Conservation (phyloP, 2,113 vertebrate genomes). For the Struthio camelus region DNA sequence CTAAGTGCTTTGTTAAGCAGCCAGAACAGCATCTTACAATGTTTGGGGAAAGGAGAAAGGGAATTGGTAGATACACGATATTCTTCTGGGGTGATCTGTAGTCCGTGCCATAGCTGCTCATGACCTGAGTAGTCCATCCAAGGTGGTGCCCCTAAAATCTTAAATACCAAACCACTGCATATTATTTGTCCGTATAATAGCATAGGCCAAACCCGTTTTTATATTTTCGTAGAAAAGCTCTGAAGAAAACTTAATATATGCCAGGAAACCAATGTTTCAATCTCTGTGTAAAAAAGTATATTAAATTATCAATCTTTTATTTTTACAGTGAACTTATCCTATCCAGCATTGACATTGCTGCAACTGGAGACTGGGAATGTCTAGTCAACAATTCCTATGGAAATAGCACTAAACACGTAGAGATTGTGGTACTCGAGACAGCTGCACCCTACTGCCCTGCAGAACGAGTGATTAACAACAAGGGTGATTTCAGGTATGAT, state of each 20-base stretch:
- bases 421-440: conserved; percentile 89
- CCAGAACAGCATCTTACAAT: not conserved
- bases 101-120: not conserved
- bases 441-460: conserved; percentile 85
- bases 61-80: not conserved
- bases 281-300: not conserved
- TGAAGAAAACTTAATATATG: not conserved
- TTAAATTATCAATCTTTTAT: not conserved
- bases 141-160: not conserved
- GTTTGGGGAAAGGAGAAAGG: not conserved
- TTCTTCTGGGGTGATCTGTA: not conserved
- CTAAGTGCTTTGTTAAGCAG: not conserved
- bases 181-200: not conserved
- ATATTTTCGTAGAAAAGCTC: not conserved
- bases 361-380: conserved; percentile 88
- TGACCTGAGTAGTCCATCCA: not conserved
- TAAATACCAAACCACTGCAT: not conserved
- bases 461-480: conserved; percentile 88
- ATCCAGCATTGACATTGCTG: conserved; percentile 83
- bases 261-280: not conserved
- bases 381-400: conserved; percentile 89
- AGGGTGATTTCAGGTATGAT: conserved; percentile 90
- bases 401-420: conserved; percentile 83
- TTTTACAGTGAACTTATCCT: conserved; percentile 86
- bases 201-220: not conserved